Evolutionary conservation across 2,113 vertebrate genomes (phyloP), one percentile per base, ranked within the genome.

Genomic region (Strix uralensis): DNA sequence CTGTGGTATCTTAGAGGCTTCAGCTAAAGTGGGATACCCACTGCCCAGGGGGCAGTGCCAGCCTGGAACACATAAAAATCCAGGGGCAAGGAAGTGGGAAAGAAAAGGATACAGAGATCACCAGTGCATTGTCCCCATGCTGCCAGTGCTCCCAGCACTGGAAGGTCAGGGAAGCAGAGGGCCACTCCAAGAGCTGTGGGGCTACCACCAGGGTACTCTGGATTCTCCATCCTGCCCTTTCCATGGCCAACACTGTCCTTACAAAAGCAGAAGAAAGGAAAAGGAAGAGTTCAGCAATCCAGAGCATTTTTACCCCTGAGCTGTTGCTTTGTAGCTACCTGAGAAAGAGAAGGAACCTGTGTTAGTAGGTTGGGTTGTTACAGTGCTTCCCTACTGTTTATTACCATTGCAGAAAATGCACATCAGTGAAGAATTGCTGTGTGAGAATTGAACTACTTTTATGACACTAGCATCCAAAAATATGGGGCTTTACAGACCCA

Each of bases 101-200:
- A 71, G 27, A 71, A 89, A 89, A 86, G 67, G 51, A 61, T 52
- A 36, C 9, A 26, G 55, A 54, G 19, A n/a, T 58, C 22, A 40
- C 10, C 7, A 36, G 27, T 15, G 13, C 11, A 2, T 30, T 74
- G 32, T 55, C 32, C 11, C n/a, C 13, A 14, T 1, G 3, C 42
- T 85, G n/a, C 21, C 51, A 40, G 40, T 65, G n/a, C 14, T 59
- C 42, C n/a, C 62, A 51, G 36, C 16, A 23, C 34, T 6, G 34
- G 32, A 17, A 71, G 12, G 27, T 4, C 0, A 0, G 16, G 21
- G n/a, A 86, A 57, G 21, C 15, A 81, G 58, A 23, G 7, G 22
- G 8, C 15, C 36, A n/a, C 18, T 57, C 32, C 42, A 86, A 9
- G 54, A 84, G 25, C 34, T 3, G 0, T 66, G 59, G 44, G 18